Conservation (phyloP, 2,113 vertebrate genomes). For the Burhinus oedicnemus region DNA sequence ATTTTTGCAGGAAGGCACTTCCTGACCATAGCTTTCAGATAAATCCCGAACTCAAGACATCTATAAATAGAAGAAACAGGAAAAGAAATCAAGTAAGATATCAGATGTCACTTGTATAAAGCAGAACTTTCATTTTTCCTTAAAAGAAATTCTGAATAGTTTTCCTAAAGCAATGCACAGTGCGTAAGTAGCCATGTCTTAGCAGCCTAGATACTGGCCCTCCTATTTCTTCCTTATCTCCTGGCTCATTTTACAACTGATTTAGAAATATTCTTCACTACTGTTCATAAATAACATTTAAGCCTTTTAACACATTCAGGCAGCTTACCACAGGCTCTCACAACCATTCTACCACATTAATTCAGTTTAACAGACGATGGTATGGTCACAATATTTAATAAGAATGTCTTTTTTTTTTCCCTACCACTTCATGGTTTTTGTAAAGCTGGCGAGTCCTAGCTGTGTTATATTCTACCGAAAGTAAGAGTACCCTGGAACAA, state of each 20-base stretch:
- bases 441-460: neutral
- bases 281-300: neutral
- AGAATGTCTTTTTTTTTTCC: neutral
- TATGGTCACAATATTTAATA: neutral
- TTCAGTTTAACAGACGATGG: neutral
- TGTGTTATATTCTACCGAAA: neutral
- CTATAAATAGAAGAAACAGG: conserved; percentile 43
- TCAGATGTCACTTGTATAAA: neutral
- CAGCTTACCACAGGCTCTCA: neutral
- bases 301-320: neutral
- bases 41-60: neutral
- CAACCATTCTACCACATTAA: neutral
- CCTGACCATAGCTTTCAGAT: conserved; percentile 41
- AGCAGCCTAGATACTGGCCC: neutral
- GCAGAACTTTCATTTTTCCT: neutral
- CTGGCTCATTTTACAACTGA: neutral
- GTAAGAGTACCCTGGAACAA: neutral
- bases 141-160: neutral
- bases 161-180: neutral
- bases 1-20: conserved; percentile 37
- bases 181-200: neutral
- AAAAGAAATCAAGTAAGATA: conserved; percentile 26
- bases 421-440: neutral
- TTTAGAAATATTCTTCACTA: neutral
- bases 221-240: neutral